A percentile compares a stretch with the other conserved stretches of the same genome.
Evolutionary conservation across 2,888 invertebrate genomes (phyloP).

Genomic region (Drosophila peninsularis): DNA sequence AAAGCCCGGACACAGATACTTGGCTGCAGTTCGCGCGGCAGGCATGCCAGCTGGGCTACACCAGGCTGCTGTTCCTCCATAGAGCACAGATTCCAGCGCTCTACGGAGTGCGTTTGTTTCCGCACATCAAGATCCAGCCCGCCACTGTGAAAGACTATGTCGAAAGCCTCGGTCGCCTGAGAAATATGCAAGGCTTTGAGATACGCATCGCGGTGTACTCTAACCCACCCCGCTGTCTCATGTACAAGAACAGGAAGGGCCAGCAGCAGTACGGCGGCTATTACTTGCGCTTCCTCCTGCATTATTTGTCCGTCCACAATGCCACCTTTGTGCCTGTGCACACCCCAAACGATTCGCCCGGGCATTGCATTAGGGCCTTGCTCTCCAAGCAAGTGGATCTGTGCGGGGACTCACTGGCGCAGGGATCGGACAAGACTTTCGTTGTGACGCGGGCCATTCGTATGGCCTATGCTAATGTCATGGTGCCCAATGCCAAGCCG

Average conservation of each 20-base stretch:
- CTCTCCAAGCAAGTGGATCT: conserved; percentile 38
- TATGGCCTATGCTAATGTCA: conserved; percentile 57
- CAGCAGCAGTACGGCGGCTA: conserved; percentile 47
- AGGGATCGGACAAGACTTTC: conserved; percentile 22
- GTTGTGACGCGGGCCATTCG: conserved; percentile 48
- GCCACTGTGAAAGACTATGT: conserved; percentile 38
- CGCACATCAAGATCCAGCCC: conserved; percentile 6
- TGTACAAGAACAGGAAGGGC: conserved; percentile 50
- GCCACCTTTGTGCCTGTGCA: conserved; percentile 56
- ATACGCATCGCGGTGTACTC: conserved; percentile 60
- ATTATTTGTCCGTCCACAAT: conserved; percentile 44
- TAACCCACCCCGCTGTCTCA: conserved; percentile 50
- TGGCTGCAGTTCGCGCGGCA: conserved; percentile 42
- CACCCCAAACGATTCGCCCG: conserved; percentile 42
- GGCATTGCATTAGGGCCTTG: conserved; percentile 42
- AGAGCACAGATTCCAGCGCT: conserved; percentile 2
- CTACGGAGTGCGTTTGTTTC: conserved; percentile 51
- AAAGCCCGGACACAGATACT: neutral
- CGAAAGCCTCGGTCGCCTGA: neutral
- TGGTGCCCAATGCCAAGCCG: conserved; percentile 57
- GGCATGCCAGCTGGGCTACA: conserved; percentile 47
- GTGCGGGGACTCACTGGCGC: conserved; percentile 58
- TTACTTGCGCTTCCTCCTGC: conserved; percentile 53
- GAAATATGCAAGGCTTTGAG: conserved; percentile 41
- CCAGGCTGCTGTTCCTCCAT: conserved; percentile 39